Conservation (phyloP, 1,140 invertebrate species). For the Rhyzopertha dominica region DNA sequence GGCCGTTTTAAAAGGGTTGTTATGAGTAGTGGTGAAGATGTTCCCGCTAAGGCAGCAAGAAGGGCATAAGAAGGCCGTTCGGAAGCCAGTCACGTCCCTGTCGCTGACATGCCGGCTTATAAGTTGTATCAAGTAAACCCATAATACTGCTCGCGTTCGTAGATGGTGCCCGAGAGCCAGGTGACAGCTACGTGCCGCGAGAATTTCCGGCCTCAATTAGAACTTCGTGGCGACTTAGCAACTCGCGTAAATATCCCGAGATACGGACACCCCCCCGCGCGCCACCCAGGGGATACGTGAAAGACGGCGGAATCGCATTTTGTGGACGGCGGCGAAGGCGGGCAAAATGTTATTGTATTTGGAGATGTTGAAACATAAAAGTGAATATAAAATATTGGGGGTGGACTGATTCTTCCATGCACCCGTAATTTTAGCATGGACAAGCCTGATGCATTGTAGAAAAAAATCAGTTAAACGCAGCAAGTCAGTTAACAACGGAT, state of each 20-base stretch:
- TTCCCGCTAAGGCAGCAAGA: background rate
- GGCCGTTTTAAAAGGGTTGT: constrained; percentile 18
- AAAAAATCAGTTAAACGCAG: too few relatives aligned
- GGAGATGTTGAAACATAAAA: too few relatives aligned
- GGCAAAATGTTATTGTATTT: too few relatives aligned
- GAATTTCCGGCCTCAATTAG: constrained; percentile 30
- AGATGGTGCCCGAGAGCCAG: constrained; percentile 28
- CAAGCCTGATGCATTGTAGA: too few relatives aligned
- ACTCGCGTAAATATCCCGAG: constrained; percentile 15
- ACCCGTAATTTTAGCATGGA: too few relatives aligned
- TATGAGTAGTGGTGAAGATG: background rate
- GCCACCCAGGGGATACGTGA: too few relatives aligned
- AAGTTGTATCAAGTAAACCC: constrained; percentile 38
- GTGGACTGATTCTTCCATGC: too few relatives aligned
- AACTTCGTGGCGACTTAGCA: constrained; percentile 22
- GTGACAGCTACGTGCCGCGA: constrained; percentile 34
- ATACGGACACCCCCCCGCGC: too few relatives aligned
- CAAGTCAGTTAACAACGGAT: too few relatives aligned
- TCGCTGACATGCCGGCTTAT: constrained; percentile 33
- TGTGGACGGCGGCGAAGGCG: too few relatives aligned
- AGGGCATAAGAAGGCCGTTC: constrained; percentile 23
- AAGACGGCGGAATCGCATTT: too few relatives aligned
- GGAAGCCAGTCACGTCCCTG: constrained; percentile 31
- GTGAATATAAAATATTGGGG: too few relatives aligned
- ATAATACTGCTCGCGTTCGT: constrained; percentile 24